Conservation (phyloP, 1,140 invertebrate genomes). For the Geopemphigus sp. region DNA sequence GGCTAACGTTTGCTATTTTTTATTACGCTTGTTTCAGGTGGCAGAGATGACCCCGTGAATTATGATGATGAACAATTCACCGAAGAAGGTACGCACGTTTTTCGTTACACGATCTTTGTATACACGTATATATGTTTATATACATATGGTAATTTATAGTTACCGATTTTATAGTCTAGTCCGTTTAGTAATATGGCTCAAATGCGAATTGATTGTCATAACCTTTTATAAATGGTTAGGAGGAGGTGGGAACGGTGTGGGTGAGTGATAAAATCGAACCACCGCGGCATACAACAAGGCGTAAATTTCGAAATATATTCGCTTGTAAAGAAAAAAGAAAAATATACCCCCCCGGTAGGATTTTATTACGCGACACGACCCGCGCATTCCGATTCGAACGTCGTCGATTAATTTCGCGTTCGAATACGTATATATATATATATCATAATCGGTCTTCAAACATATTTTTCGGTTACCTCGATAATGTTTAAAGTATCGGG, state of each 20-base stretch:
- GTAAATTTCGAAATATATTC: constrained; percentile 23
- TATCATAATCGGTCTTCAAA: no score
- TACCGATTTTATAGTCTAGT: constrained; percentile 15
- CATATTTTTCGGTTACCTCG: no score
- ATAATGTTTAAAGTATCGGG: no score
- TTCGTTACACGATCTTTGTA: constrained; percentile 11
- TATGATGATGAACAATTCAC: constrained; percentile 59
- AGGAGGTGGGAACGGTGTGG: no score
- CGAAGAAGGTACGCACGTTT: constrained; percentile 59
- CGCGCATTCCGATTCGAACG: neutral
- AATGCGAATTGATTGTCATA: constrained; percentile 17
- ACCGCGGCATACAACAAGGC: constrained; percentile 10
- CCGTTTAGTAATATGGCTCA: neutral
- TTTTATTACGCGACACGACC: neutral
- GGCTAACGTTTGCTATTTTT: neutral
- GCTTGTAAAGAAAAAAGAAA: constrained; percentile 6
- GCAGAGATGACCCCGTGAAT: constrained; percentile 56
- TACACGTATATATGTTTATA: neutral
- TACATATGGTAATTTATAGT: neutral
- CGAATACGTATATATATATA: no score
- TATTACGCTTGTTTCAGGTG: constrained; percentile 56
- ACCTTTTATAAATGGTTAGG: neutral
- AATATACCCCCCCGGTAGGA: neutral
- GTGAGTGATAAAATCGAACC: neutral
- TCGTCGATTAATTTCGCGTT: neutral